Evolutionary conservation across 35 echinoderm and acorn worm species (phyloP), one percentile per base, ranked within the genome.

Genomic region (Anneissia japonica): DNA sequence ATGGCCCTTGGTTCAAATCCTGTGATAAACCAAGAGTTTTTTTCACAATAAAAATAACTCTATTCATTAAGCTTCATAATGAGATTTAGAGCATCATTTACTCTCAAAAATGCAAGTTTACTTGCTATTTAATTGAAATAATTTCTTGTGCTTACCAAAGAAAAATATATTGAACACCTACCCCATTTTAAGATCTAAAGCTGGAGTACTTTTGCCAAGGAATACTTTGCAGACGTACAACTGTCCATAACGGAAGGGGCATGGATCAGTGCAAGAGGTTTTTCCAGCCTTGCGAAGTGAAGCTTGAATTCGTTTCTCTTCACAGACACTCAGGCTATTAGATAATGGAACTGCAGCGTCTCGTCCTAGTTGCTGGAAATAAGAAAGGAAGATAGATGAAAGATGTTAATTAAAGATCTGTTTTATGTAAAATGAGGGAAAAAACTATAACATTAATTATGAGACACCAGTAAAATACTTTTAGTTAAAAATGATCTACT

Each of bases 181-280:
- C 93, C 77, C 81, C 37, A 84, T 46, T 34, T 93, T 90, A 10
- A 86, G 76, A 90, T 93, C 91, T 83, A 99, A 81, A 17, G 92
- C 96, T 77, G 89, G 95, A 7, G 87, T 79, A 79, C 96, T 99
- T 40, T 94, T 99, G 28, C 96, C 96, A 26, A 99, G 76, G 86
- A 94, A 99, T 5, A 99, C 96, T 83, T 99, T 99, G 78, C 96
- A 99, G 10, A 99, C 89, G 14, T 94, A 92, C 0, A 99, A 79
- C 74, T 99, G 96, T 32, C 96, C 92, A 87, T 91, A 83, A 75
- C 92, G 88, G 55, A 99, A 99, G 72, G 96, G 96, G 37, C 92
- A 94, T 39, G 92, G 91, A 75, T 99, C 96, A 46, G 73, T 74
- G 1, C 34, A 6, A 4, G 90, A 31, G 72, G 91, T 92, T 32